Conservation (phyloP, 1,140 invertebrate species). For the Drosophila orosa region DNA sequence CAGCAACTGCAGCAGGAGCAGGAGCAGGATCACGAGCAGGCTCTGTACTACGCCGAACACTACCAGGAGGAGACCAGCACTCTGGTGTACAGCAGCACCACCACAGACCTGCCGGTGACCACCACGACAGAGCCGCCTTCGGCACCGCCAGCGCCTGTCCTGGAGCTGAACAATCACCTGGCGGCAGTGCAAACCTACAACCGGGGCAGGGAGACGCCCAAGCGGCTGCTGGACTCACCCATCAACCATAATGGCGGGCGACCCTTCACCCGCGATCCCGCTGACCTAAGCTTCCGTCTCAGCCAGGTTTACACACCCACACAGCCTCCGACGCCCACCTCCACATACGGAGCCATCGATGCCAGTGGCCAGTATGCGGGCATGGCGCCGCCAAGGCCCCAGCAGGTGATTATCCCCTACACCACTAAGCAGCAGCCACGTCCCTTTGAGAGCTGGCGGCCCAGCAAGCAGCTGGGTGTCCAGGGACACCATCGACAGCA, state of each 20-base stretch:
- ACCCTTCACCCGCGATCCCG: constrained; percentile 78
- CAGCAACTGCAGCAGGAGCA: constrained; percentile 59
- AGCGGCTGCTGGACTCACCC: constrained; percentile 76
- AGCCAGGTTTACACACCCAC: constrained; percentile 59
- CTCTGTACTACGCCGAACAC: constrained; percentile 40
- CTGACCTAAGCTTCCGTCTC: constrained; percentile 59
- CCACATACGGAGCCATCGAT: constrained; percentile 76
- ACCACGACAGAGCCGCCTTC: constrained; percentile 41
- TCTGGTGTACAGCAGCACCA: constrained; percentile 29
- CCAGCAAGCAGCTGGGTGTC: constrained; percentile 52
- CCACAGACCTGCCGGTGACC: constrained; percentile 1
- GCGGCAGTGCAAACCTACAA: constrained; percentile 7
- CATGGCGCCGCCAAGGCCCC: constrained; percentile 75
- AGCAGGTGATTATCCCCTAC: constrained; percentile 91
- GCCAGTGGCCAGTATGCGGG: constrained; percentile 75
- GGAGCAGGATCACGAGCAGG: constrained; percentile 15
- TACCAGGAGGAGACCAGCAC: constrained; percentile 51
- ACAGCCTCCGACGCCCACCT: constrained; percentile 73
- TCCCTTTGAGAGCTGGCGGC: constrained; percentile 84
- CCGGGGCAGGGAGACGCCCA: constrained; percentile 71
- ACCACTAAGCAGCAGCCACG: constrained; percentile 87
- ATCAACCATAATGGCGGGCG: constrained; percentile 61
- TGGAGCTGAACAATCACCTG: constrained; percentile 63
- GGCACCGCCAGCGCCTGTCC: constrained; percentile 10
- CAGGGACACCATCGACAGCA: background rate